Base-by-base conservation (phyloP, 2,888 invertebrate species). In the Chironomus tentans region DNA sequence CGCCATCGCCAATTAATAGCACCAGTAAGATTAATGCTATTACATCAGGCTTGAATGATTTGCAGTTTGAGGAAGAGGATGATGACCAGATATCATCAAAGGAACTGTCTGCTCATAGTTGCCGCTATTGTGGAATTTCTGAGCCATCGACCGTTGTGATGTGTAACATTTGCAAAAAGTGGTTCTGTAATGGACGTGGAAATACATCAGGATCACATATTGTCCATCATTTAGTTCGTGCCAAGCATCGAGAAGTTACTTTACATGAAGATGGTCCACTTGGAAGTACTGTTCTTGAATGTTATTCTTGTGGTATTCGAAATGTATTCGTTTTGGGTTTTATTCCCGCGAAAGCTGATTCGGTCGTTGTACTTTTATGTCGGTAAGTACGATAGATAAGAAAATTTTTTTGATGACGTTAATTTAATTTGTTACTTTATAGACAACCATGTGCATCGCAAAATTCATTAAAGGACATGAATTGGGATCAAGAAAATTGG, bases 151-250 rank as follows among this genome's bases (percentile, higher is more conserved):
- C 95, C 80, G 99, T 99, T 61, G 97, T 98, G 76, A 95, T 95
- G 92, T 99, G 99, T 85, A 98, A 98, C 83, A 90, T 94, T 77
- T 99, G 99, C 83, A 97, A 96, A 83, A 98, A 98, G 83, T 99
- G 99, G 99, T 99, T 99, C 83, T 99, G 99, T 84, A 99, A 99
- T 86, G 98, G 98, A 0, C 90, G 98, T 77, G 98, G 98, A 15
- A 97, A 95, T 82, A 98, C 98, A 1, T 97, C 97, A 0, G 98
- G 96, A 28, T 98, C 98, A 70, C 99, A 99, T 82, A 98, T 99
- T 79, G 95, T 99, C 80, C 98, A 98, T 84, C 99, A 99, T 85
- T 86, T 99, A 82, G 99, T 99, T 78, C 88, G 98, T 78, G 97
- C 98, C n/a, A 98, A 98, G 84, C 98, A 99, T 83, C 98, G 98